A percentile compares a stretch with the other conserved stretches of the same genome.
These are phyloP conservation scores for Xestia c-nigrum DNA, from an alignment of 2,888 invertebrate genomes.

Conservation along the genomic window DNA sequence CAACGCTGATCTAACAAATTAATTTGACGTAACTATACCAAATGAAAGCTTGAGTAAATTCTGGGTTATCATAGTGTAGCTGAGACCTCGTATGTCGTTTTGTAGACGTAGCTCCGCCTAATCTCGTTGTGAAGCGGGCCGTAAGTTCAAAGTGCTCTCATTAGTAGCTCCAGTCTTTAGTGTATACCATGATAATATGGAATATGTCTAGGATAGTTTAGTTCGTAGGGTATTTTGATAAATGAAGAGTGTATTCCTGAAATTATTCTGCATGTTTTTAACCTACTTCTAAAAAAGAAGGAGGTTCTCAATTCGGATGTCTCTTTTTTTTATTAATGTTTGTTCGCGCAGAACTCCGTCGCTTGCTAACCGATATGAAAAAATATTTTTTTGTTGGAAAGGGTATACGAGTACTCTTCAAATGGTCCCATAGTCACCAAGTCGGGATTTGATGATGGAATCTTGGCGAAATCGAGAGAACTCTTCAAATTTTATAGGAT, in stretches of 20 bases:
- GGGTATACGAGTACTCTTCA: too few species aligned
- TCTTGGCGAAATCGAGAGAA: too few species aligned
- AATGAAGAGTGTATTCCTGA: neutral
- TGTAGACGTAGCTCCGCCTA: constrained; percentile 9
- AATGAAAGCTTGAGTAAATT: constrained; percentile 10
- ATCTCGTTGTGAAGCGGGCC: constrained; percentile 32
- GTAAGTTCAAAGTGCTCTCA: constrained; percentile 35
- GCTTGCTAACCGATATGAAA: too few species aligned
- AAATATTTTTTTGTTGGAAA: too few species aligned
- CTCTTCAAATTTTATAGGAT: too few species aligned
- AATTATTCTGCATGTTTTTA: neutral
- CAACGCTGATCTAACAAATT: neutral
- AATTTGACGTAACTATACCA: neutral
- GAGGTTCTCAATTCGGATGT: too few species aligned
- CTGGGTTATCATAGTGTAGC: neutral
- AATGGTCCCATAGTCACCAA: too few species aligned
- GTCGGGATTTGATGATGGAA: too few species aligned
- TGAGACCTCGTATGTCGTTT: neutral
- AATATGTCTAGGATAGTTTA: constrained; percentile 8
- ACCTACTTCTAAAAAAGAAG: too few species aligned
- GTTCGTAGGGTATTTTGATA: neutral
- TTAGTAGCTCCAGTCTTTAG: constrained; percentile 19
- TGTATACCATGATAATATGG: constrained; percentile 26
- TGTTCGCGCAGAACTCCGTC: too few species aligned
- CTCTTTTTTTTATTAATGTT: too few species aligned